Conservation (phyloP, 2,113 vertebrate genomes). For the Calonectris borealis region DNA sequence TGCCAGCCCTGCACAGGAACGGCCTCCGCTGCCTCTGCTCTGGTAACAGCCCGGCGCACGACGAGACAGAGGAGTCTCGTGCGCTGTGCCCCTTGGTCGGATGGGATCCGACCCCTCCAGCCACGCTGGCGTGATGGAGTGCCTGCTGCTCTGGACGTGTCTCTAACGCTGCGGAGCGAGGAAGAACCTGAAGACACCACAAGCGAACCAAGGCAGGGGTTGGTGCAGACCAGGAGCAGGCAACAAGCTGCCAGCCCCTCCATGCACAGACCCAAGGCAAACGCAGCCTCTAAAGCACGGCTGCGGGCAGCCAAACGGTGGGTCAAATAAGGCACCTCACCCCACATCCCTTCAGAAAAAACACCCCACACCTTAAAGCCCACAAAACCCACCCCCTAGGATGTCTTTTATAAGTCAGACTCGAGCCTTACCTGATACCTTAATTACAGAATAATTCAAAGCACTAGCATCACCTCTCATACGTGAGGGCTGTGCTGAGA, state of each 20-base stretch:
- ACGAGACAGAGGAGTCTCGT: rapidly evolving
- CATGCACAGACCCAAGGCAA: not conserved
- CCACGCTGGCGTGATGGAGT: rapidly evolving
- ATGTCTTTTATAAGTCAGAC: not conserved
- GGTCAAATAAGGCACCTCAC: not conserved
- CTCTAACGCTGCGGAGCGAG: rapidly evolving
- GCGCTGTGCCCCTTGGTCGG: rapidly evolving
- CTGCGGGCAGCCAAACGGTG: not conserved
- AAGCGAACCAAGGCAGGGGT: not conserved
- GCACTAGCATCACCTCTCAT: rapidly evolving
- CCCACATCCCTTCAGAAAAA: not conserved
- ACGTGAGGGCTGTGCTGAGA: not conserved
- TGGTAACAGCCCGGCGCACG: not conserved
- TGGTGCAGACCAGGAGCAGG: not conserved
- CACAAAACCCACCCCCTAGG: not conserved
- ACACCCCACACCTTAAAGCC: not conserved
- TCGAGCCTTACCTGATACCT: rapidly evolving
- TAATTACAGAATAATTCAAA: not conserved
- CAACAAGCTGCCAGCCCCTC: not conserved
- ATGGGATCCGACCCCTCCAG: not conserved
- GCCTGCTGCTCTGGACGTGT: not conserved
- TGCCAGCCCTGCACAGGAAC: not conserved
- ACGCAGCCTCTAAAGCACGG: rapidly evolving
- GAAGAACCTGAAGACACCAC: not conserved
- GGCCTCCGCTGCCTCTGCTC: not conserved